Evolutionary conservation across 2,888 invertebrate species (phyloP).

Genomic region (Petrolisthes manimaculis): DNA sequence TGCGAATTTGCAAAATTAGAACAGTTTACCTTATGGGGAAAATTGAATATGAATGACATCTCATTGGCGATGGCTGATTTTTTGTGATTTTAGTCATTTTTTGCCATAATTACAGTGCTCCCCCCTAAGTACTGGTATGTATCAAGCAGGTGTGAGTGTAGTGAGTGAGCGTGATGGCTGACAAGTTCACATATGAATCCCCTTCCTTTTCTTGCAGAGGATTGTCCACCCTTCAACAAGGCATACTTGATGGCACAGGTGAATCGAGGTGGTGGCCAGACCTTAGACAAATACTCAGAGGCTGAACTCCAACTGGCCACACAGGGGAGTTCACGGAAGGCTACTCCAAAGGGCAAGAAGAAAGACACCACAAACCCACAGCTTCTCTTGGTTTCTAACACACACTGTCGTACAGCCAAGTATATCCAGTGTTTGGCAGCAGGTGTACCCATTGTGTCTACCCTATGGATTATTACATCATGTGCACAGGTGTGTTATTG

Average conservation of each 20-base stretch:
- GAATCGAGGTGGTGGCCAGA: slow-evolving; percentile 50
- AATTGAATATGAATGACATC: no score
- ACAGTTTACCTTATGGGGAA: no score
- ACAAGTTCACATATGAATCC: no score
- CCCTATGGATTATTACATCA: slow-evolving; percentile 56
- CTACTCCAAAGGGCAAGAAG: slow-evolving; percentile 37
- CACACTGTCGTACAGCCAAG: slow-evolving; percentile 60
- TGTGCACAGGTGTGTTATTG: slow-evolving; percentile 42
- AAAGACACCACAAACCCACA: slow-evolving; percentile 10
- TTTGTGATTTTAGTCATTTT: no score
- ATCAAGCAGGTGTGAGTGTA: no score
- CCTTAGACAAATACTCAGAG: slow-evolving; percentile 57
- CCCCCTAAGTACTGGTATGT: no score
- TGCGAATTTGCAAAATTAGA: no score
- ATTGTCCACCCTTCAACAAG: slow-evolving; percentile 47
- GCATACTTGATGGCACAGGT: slow-evolving; percentile 50
- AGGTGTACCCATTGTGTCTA: slow-evolving; percentile 63
- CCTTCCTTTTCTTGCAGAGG: slow-evolving; percentile 21
- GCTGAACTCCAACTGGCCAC: slow-evolving; percentile 53
- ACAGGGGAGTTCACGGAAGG: slow-evolving; percentile 22
- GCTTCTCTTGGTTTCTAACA: slow-evolving; percentile 58
- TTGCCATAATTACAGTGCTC: no score
- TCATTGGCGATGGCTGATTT: no score
- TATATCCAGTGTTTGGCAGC: slow-evolving; percentile 64
- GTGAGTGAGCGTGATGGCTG: no score